phyloP scores from a whole-genome alignment of 2,888 invertebrate species.

The Andrena marginata region DNA sequence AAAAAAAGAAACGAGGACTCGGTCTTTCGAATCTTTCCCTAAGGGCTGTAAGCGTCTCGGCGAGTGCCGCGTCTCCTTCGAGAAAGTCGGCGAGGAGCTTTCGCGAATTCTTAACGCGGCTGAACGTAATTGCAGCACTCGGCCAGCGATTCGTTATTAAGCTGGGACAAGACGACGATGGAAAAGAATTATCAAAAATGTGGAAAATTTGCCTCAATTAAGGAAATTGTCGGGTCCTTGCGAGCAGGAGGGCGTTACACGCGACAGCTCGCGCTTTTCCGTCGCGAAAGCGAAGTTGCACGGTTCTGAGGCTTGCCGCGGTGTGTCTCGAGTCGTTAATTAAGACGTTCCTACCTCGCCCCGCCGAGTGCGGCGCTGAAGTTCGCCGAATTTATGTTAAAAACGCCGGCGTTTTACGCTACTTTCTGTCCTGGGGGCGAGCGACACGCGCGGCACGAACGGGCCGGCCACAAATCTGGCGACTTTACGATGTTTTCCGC shows the following conservation, averaged over 20 bases:
- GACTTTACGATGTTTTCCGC: conserved; percentile 23
- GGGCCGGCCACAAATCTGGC: conserved; percentile 5
- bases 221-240: conserved; percentile 17
- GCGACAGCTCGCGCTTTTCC: neutral
- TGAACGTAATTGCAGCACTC: conserved; percentile 8
- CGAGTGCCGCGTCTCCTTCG: neutral
- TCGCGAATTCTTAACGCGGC: neutral
- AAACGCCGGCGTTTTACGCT: neutral
- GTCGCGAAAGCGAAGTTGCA: conserved; percentile 7
- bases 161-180: neutral
- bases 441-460: neutral
- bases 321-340: conserved; percentile 28
- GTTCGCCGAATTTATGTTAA: conserved; percentile 17
- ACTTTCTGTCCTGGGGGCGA: neutral
- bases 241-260: neutral
- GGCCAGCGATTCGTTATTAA: conserved; percentile 24
- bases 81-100: neutral
- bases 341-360: conserved; percentile 6
- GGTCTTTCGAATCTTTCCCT: conserved; percentile 1
- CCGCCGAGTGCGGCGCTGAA: neutral
- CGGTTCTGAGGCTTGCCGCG: conserved; percentile 15
- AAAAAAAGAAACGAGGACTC: neutral
- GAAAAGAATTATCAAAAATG: conserved; percentile 9
- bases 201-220: conserved; percentile 31
- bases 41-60: neutral